A percentile compares a stretch with the other conserved stretches of the same genome.
Evolutionary conservation across 2,113 vertebrate species (phyloP).

Genomic region (Oncorhynchus tshawytscha): DNA sequence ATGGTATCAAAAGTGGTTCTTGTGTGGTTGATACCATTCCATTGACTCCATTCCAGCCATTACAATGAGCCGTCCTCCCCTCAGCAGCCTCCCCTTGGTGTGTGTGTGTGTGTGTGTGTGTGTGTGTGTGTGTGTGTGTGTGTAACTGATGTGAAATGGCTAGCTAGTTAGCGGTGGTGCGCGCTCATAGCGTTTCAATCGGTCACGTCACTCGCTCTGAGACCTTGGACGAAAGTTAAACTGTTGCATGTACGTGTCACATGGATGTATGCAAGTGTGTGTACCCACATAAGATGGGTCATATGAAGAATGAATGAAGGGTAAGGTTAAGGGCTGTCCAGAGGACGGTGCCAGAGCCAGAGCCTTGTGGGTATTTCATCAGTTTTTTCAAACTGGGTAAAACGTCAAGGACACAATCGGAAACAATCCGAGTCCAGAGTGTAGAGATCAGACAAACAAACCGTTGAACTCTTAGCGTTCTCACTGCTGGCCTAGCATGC

Average conservation of each 20-base stretch:
- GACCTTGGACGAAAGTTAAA: too few species aligned
- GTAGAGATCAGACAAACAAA: neutral
- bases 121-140: too few species aligned
- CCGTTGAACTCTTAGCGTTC: neutral
- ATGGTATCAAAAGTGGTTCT: too few species aligned
- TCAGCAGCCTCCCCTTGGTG: too few species aligned
- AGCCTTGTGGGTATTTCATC: neutral
- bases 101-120: too few species aligned
- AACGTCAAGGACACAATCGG: neutral
- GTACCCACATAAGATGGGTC: conserved; percentile 1
- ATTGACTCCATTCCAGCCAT: too few species aligned
- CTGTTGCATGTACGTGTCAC: too few species aligned
- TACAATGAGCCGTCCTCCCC: neutral
- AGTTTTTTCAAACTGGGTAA: neutral
- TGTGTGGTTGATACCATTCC: too few species aligned
- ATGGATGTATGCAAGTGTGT: neutral
- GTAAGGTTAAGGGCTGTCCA: neutral
- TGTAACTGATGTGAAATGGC: too few species aligned
- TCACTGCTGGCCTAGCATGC: neutral
- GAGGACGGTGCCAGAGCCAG: neutral
- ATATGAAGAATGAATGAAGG: conserved; percentile 38
- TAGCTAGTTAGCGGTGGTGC: too few species aligned
- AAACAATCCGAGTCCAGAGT: neutral
- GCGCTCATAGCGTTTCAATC: too few species aligned
- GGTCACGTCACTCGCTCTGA: too few species aligned